Evolutionary conservation across 2,113 vertebrate genomes (phyloP), one percentile per base, ranked within the genome.

Genomic region (Eulemur macaco): DNA sequence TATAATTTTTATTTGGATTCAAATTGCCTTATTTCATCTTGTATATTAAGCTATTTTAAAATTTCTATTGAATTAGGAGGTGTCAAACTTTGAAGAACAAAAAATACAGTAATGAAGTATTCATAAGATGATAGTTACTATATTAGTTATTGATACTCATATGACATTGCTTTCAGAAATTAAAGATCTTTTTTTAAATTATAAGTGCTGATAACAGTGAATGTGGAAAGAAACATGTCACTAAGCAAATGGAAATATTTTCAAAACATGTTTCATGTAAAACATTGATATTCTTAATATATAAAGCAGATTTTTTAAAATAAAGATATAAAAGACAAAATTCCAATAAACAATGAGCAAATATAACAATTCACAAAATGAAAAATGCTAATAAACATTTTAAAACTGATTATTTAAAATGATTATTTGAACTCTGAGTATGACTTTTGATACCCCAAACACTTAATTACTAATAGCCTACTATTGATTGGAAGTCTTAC

Each of bases 131-230:
- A 66, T 52, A 91, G 18, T 1, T 11, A 45, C 34, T 77, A 1
- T 37, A 34, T 29, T 66, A 50, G 29, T 45, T 81, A 50, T n/a
- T 78, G 68, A 66, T 47, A 52, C 9, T 64, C 27, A 39, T 47
- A 39, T 68, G 56, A 54, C 37, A 76, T 69, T 71, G 58, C 20
- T 82, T 73, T 73, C 39, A 47, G 29, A 88, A 47, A 85, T 85
- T 86, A 69, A 96, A 91, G 39, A 64, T 76, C 12, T 18, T 54
- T 18, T 87, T 87, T 95, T 15, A 91, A 95, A 68, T 88, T 58
- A 69, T 9, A 50, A 82, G 77, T 29, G 10, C 21, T 73, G 52
- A 78, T 77, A 50, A 18, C 64, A 87, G 42, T 69, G 10, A 42
- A 47, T 78, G 17, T 71, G 9, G 45, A 78, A 58, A 52, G 6